These are phyloP conservation scores for Ptychadena robeensis DNA, from an alignment of 2,797 vertebrate genomes.

Conservation along the genomic window DNA sequence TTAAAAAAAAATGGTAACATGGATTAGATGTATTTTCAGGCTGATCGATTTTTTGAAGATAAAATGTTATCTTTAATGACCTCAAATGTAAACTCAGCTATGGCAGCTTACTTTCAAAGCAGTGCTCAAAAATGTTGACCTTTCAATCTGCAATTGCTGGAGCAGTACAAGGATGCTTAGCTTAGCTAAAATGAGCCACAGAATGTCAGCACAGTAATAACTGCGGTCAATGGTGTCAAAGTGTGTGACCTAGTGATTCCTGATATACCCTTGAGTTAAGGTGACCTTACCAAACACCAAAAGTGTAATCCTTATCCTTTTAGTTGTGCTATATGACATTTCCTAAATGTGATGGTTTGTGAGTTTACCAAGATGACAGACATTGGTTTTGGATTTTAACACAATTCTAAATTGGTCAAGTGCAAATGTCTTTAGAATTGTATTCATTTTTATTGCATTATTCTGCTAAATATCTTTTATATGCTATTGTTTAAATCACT, in stretches of 20 bases:
- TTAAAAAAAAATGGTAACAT: background rate
- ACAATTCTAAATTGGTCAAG: too few relatives aligned
- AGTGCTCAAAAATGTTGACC: constrained; percentile 18
- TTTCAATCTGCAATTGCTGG: constrained; percentile 4
- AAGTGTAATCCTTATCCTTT: background rate
- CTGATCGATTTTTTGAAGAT: background rate
- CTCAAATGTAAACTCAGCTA: background rate
- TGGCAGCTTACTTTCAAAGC: background rate
- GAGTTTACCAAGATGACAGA: too few relatives aligned
- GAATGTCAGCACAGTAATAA: constrained; percentile 8
- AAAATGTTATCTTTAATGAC: background rate
- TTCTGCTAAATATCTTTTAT: background rate
- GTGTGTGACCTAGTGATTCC: background rate
- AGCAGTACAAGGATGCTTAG: background rate
- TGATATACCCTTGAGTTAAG: background rate
- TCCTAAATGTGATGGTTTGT: too few relatives aligned
- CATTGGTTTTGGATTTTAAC: too few relatives aligned
- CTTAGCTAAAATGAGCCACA: background rate
- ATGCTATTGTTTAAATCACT: background rate
- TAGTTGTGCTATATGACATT: background rate
- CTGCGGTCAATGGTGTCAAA: background rate
- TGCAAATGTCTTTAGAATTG: background rate
- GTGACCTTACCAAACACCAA: background rate
- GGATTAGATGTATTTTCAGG: background rate
- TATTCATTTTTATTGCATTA: too few relatives aligned